Base-by-base conservation (phyloP, 1,140 invertebrate genomes). In the Drosophila takahashii region DNA sequence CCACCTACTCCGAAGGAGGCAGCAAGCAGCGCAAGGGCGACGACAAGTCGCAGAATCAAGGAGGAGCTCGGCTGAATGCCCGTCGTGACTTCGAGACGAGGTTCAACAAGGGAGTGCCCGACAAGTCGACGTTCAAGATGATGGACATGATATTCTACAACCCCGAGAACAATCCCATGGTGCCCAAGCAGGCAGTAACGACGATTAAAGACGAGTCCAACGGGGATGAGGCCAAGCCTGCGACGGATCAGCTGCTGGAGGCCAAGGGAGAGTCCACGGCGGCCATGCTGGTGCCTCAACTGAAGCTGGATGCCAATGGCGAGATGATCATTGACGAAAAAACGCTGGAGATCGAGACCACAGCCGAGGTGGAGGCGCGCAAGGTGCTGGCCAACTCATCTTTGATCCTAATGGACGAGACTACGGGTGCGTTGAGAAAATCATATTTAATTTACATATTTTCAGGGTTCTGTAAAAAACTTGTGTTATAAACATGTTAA, bases 101-200 rank as follows among this genome's bases (percentile, higher is more conserved):
- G 52, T 93, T 93, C 60, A 66, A 77, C 11, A 93, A 95, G 52
- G 93, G 93, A 29, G 92, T 94, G 26, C 91, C 92, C 22, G 96
- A 97, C 76, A 93, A 94, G 77, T 93, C 93, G 22, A 94, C 94
- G 51, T 94, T 98, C 59, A 98, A 95, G 41, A 98, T 98, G 97
- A 96, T 96, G 77, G 97, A 98, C 93, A 94, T 98, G 45, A 97
- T 98, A 77, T 97, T 96, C 92, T 98, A 97, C 92, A 98, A 98
- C 93, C 97, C 97, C 3, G 90, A 92, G 1, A 94, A 93, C 18
- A 96, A 96, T 93, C 95, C 95, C 3, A 95, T 95, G 94, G 93
- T 91, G 52, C 85, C 83, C 48, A 92, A 76, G 77, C 81, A 86
- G 0, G n/a, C 75, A 13, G 64, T 90, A 9, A 86, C 86, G 10